Evolutionary conservation across 2,113 vertebrate species (phyloP), one percentile per base, ranked within the genome.

Genomic region (Siniperca chuatsi): DNA sequence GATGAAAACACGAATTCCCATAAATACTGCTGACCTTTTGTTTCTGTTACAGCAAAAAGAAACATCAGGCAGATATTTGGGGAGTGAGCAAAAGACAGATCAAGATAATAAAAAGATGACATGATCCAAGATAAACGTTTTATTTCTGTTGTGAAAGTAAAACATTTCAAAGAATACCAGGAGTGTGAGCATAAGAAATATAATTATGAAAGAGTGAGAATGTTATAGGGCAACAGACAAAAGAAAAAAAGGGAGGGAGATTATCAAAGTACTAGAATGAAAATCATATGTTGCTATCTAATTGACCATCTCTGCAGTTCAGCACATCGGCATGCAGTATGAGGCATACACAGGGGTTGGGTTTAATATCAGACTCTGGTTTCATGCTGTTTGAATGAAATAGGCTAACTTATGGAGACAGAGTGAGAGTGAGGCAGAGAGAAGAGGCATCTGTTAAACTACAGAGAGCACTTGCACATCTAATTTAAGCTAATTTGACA

Each of bases 11-110:
- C 16, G 50, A 81, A 84, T 87, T 78, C 80, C 78, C 80, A 86
- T 87, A 89, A 91, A 90, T 92, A 79, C 83, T 35, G 70, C 75
- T 88, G 90, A 92, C 80, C 84, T 90, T 91, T 88, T 85, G 85
- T 89, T 88, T 90, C 65, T 76, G 58, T 75, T 83, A 25, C 66
- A 48, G 64, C 80, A 72, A 75, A 81, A 52, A 82, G 52, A 84
- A 85, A 83, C 84, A 79, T 60, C 48, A 78, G 50, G 65, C 60
- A 82, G 40, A 73, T 81, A 70, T 82, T 86, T 81, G 33, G 68
- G 50, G 83, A 79, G 75, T 69, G 87, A 88, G 48, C 64, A 46
- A 25, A 65, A 82, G 81, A 84, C 20, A 46, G 55, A 83, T 86
- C 66, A 67, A 83, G 87, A 89, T 85, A 86, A 75, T 37, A 33